Evolutionary conservation across 2,888 invertebrate genomes (phyloP), one percentile per base, ranked within the genome.

Genomic region (Aphodius sticticus): DNA sequence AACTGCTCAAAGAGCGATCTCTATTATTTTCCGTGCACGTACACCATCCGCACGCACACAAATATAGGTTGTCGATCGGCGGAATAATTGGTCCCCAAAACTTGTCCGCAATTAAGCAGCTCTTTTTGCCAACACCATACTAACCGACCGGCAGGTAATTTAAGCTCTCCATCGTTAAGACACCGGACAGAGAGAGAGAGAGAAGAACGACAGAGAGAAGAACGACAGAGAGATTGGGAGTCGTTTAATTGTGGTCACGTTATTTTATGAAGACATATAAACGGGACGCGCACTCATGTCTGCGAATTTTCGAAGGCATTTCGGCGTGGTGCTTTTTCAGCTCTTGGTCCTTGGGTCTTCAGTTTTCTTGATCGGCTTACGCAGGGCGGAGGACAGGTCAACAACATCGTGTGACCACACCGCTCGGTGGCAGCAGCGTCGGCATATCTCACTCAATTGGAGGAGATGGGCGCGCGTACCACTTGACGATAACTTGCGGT

Each of bases 221-320:
- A 1, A 26, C 87, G 86, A 86, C 86, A 84, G 85, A 86, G 86
- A 86, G 87, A 87, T 86, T 84, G 83, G 71, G 83, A 81, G 78
- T 81, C 84, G 84, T 84, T 85, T 85, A 85, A 85, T 84, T 84
- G 84, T 74, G 74, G 36, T 83, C 77, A 83, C 82, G 83, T 82
- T 81, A 84, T 85, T 86, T 85, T 87, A 87, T 87, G 84, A 85
- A 87, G 87, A 87, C 87, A 86, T 87, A 86, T 86, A 86, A 86
- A 86, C 84, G 85, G 83, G 84, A 85, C 79, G 78, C 82, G 79
- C 77, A 81, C 80, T 77, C 77, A 78, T 38, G 82, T 81, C 82
- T 82, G 83, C 80, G 81, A 82, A 84, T 84, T 83, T 78, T 12
- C 77, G 81, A 76, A 74, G 82, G 82, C 76, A 81, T 80, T 53